phyloP scores from a whole-genome alignment of 1,140 invertebrate genomes.

The Mycetomoellerius zeteki region DNA sequence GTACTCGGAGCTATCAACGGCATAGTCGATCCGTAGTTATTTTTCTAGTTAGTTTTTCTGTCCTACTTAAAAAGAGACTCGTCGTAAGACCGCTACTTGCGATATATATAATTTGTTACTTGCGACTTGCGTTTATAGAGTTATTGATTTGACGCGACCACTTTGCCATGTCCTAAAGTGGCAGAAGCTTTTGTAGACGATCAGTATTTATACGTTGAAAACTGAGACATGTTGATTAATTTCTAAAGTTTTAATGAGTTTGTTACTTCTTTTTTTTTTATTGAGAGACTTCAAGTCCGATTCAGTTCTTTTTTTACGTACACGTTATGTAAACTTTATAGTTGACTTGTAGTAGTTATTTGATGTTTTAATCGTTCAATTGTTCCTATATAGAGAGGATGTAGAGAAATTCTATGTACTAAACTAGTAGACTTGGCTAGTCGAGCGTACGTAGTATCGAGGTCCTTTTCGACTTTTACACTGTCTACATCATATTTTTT shows the following conservation, averaged over 20 bases:
- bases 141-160: slow-evolving; percentile 35
- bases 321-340: slow-evolving; percentile 31
- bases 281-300: background rate
- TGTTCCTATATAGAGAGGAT: slow-evolving; percentile 53
- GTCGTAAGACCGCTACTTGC: slow-evolving; percentile 6
- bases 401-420: slow-evolving; percentile 18
- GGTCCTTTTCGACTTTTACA: slow-evolving; percentile 3
- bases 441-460: slow-evolving; percentile 40
- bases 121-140: slow-evolving; percentile 12
- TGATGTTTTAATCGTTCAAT: slow-evolving; percentile 47
- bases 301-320: slow-evolving; percentile 37
- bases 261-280: slow-evolving; percentile 51
- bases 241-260: slow-evolving; percentile 54
- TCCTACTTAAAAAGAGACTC: slow-evolving; percentile 36
- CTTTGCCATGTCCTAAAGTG: slow-evolving; percentile 30
- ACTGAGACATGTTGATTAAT: slow-evolving; percentile 47
- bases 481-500: slow-evolving; percentile 15
- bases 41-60: slow-evolving; percentile 52
- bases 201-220: slow-evolving; percentile 54
- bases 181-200: slow-evolving; percentile 37
- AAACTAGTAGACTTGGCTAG: slow-evolving; percentile 33
- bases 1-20: slow-evolving; percentile 6
- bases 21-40: slow-evolving; percentile 18
- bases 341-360: slow-evolving; percentile 34
- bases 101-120: slow-evolving; percentile 10